Evolutionary conservation across 2,113 vertebrate genomes (phyloP).

Genomic region (Hypanus sabinus): DNA sequence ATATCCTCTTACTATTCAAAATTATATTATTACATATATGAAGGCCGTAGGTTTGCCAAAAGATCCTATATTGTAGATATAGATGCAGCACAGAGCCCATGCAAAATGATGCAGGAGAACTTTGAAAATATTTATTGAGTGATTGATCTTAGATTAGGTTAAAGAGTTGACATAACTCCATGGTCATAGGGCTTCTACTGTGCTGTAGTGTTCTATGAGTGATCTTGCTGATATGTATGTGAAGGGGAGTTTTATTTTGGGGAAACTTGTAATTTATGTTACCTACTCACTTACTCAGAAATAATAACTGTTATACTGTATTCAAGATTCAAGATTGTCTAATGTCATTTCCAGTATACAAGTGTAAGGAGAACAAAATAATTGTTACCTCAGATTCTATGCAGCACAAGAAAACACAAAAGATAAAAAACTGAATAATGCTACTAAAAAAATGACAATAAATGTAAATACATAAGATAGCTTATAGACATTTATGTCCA

Average conservation of each 20-base stretch:
- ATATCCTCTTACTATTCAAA: too few relatives aligned
- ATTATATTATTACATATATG: constrained; percentile 39
- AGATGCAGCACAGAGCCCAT: constrained; percentile 49
- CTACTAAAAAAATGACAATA: too few relatives aligned
- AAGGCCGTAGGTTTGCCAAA: constrained; percentile 24
- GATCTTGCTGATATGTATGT: background rate
- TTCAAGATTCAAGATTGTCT: too few relatives aligned
- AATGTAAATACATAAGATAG: too few relatives aligned
- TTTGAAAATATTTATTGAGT: background rate
- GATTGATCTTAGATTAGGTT: background rate
- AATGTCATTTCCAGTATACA: too few relatives aligned
- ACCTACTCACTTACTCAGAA: background rate
- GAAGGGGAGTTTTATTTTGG: background rate
- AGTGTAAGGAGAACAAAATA: too few relatives aligned
- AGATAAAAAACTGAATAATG: too few relatives aligned
- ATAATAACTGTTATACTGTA: background rate
- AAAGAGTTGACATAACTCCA: too few relatives aligned
- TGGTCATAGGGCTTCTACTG: too few relatives aligned
- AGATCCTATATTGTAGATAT: constrained; percentile 50
- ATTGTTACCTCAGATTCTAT: too few relatives aligned
- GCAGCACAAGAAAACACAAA: too few relatives aligned
- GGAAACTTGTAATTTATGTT: background rate
- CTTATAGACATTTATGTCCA: too few relatives aligned
- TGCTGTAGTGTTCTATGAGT: background rate
- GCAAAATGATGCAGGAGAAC: constrained; percentile 52